Percentiles rank a stretch among this genome's conserved stretches.
Conservation (phyloP, 2,888 invertebrate species). For the Hartigia nigra region DNA sequence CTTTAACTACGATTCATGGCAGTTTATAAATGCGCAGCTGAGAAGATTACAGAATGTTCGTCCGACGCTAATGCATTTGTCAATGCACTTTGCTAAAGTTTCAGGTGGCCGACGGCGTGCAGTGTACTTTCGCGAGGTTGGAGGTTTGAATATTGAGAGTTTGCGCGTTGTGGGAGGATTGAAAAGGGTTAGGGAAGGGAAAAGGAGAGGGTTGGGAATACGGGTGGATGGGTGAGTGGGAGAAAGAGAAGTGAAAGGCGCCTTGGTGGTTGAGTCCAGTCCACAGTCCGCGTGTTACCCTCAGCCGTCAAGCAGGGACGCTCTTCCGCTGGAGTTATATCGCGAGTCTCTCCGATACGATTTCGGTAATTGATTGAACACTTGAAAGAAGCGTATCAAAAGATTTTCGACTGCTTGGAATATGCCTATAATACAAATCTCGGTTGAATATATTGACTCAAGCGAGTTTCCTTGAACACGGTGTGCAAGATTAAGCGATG, state of each 20-base stretch:
- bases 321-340: conserved; percentile 4
- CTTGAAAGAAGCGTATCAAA: background rate
- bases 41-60: background rate
- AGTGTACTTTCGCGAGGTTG: background rate
- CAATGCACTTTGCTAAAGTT: background rate
- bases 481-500: background rate
- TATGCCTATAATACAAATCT: background rate
- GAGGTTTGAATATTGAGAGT: conserved; percentile 40
- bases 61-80: background rate
- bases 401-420: background rate
- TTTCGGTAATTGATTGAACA: background rate
- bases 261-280: conserved; percentile 47
- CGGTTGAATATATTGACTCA: background rate
- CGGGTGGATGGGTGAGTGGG: conserved; percentile 23
- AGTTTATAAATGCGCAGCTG: background rate
- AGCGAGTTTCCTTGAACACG: background rate
- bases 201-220: conserved; percentile 21
- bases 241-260: conserved; percentile 32
- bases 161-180: conserved; percentile 40
- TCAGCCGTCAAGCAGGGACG: conserved; percentile 40
- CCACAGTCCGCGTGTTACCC: conserved; percentile 56
- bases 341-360: background rate
- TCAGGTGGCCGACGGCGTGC: background rate
- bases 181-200: conserved; percentile 14
- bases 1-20: background rate